Evolutionary conservation across 2,797 vertebrate species (phyloP).

Genomic region (Halcyon leucocephala): DNA sequence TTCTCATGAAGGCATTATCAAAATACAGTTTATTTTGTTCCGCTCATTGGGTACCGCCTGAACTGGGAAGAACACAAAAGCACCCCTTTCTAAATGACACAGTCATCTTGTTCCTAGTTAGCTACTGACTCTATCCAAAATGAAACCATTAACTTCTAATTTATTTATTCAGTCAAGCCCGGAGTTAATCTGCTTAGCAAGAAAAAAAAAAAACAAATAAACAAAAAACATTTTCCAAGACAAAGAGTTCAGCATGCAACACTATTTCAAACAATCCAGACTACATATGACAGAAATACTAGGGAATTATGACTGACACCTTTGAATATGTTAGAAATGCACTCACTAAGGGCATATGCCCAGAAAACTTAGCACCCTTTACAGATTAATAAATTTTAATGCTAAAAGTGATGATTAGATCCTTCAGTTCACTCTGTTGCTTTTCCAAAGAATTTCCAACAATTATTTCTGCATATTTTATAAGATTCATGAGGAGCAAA

Average conservation of each 20-base stretch:
- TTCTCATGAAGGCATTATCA: neutral
- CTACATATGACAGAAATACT: neutral
- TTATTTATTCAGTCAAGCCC: neutral
- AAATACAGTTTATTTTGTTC: neutral
- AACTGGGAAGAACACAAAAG: neutral
- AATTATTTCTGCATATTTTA: neutral
- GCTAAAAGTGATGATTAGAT: neutral
- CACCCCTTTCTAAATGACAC: neutral
- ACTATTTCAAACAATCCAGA: slow-evolving; percentile 1
- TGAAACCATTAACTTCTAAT: slow-evolving; percentile 17
- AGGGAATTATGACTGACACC: neutral
- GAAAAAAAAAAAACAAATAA: neutral
- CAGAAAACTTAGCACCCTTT: neutral
- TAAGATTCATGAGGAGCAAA: neutral
- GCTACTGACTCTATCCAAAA: neutral
- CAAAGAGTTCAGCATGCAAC: neutral
- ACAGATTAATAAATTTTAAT: neutral
- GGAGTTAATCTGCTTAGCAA: neutral
- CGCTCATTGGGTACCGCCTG: neutral
- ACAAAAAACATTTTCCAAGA: neutral
- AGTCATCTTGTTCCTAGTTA: neutral
- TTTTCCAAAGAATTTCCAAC: neutral
- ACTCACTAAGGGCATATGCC: neutral
- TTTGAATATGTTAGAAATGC: neutral
- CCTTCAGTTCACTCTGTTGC: neutral